A percentile compares a stretch with the other conserved stretches of the same genome.
Evolutionary conservation across 2,113 vertebrate genomes (phyloP).

Genomic region (Alethe castanea): DNA sequence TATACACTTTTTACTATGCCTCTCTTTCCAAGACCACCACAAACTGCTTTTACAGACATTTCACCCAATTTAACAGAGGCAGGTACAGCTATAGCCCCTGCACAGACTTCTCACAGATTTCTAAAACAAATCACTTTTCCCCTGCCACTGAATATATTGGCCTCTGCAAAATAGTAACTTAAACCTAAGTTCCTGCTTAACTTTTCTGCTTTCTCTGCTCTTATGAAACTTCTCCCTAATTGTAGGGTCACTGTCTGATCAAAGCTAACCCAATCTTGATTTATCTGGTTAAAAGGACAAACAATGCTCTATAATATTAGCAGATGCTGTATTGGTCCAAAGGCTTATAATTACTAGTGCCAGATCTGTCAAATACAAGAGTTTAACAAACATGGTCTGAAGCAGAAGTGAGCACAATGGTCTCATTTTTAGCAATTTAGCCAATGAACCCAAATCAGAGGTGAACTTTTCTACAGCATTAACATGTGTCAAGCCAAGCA

Average conservation of each 20-base stretch:
- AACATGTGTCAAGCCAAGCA: background rate
- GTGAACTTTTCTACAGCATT: background rate
- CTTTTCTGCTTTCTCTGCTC: background rate
- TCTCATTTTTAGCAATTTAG: background rate
- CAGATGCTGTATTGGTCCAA: background rate
- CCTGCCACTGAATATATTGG: background rate
- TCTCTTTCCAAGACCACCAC: background rate
- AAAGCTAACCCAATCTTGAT: background rate
- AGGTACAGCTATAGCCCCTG: background rate
- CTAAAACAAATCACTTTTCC: background rate
- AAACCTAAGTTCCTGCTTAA: background rate
- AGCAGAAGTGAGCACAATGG: background rate
- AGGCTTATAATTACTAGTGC: background rate
- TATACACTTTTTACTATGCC: background rate
- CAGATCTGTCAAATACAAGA: background rate
- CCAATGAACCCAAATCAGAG: background rate
- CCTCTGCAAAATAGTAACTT: background rate
- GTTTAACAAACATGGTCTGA: background rate
- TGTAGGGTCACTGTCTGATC: background rate
- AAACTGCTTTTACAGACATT: background rate
- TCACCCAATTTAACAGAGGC: background rate
- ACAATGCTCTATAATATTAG: background rate
- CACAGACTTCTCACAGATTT: background rate
- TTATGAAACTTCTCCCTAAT: background rate
- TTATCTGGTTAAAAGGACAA: background rate